Evolutionary conservation across 2,797 vertebrate genomes (phyloP), one percentile per base, ranked within the genome.

Genomic region (Lacerta agilis): DNA sequence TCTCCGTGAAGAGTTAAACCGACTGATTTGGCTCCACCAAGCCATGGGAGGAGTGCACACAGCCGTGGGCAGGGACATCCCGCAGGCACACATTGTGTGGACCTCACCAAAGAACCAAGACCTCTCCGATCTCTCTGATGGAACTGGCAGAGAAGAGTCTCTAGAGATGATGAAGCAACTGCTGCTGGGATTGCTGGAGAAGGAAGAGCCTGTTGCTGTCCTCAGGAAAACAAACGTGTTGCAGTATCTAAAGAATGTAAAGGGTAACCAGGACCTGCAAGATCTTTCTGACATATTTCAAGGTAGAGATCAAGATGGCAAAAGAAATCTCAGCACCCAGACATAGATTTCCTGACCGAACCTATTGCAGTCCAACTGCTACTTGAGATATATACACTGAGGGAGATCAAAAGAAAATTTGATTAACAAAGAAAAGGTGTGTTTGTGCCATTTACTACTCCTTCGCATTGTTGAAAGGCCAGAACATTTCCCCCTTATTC

Each of bases 11-110:
- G 97, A 96, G 84, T 96, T 98, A 58, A 98, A 97, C 95, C 96
- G 97, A 15, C 94, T 98, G 76, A 96, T 97, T 93, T 98, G 98
- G 98, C 96, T 98, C 41, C 97, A 97, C 5, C 97, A 96, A 0
- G 96, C 96, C 85, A 96, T 97, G 5, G 96, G 97, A 15, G 96
- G 96, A 0, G 97, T 97, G 72, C 97, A 98, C 96, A 98, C 97
- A 0, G 97, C 98, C 25, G 96, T 96, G 90, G 92, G 94, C 2
- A 96, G 97, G 83, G 96, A 96, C 0, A 77, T 90, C 49, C 82
- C 90, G 0, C 85, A 87, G 25, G 79, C 91, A n/a, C 27, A 82
- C 3, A 73, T 93, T 87, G 0, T 82, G 8, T 82, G 93, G 93
- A 89, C 87, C 45, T 86, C 0, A 0, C 91, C 49, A 17, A 72